Percentiles rank a stretch among this genome's conserved stretches.
Conservation (phyloP, 2,797 vertebrate species). For the Sebastes steindachneri region DNA sequence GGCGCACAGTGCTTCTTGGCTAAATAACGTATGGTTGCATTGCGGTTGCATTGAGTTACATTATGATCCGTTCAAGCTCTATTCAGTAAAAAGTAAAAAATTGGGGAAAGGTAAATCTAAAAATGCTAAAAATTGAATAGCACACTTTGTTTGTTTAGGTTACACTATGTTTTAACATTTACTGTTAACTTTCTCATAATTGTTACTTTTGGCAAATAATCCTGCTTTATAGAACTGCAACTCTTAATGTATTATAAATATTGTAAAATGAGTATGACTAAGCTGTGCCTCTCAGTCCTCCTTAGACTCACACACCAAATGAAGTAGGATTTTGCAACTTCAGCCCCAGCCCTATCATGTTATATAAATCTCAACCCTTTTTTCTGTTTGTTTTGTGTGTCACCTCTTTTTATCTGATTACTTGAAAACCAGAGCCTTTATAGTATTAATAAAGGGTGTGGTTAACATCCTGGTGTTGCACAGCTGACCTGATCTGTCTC, state of each 20-base stretch:
- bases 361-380: slow-evolving; percentile 5
- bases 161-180: neutral
- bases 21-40: too few species aligned
- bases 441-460: slow-evolving; percentile 53
- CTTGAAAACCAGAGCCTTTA: slow-evolving; percentile 13
- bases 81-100: too few species aligned
- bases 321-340: neutral
- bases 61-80: too few species aligned
- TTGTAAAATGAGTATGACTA: neutral
- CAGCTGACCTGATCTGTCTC: slow-evolving; percentile 9
- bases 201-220: neutral
- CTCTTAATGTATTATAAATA: neutral
- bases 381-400: slow-evolving; percentile 47
- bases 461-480: slow-evolving; percentile 49
- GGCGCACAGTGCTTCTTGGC: too few species aligned
- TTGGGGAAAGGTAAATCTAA: too few species aligned
- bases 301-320: neutral
- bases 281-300: neutral
- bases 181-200: neutral
- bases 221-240: neutral
- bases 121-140: neutral
- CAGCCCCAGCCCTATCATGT: neutral
- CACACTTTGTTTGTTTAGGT: neutral
- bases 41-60: too few species aligned
- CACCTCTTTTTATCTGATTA: slow-evolving; percentile 56